Base-by-base conservation (phyloP, 2,113 vertebrate genomes). In the Cynopterus brachyotis region DNA sequence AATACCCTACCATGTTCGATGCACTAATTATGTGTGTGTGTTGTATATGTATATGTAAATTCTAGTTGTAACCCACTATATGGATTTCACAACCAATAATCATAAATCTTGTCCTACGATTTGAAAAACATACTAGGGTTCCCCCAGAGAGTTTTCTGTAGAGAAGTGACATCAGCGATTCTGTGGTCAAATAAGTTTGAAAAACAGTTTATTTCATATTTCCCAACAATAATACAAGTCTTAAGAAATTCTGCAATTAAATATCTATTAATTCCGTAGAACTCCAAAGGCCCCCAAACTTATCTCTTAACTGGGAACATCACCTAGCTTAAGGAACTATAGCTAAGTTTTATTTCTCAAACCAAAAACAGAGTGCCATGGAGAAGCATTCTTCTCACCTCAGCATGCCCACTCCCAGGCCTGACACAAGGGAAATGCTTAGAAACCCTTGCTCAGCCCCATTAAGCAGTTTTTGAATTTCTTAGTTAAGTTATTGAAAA, bases 401-500 rank as follows among this genome's bases (percentile, higher is more conserved):
- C 37, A 53, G 62, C 79, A 55, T 66, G 15, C 22, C 22, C 55
- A 60, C 50, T 47, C 35, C 59, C 47, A 7, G n/a, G 62, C 47
- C 28, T 26, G 37, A 62, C 7, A 84, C 42, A 57, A 45, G 7
- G 24, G 28, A 47, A 37, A 35, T 26, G 13, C 19, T 24, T 69
- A 67, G 59, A n/a, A 91, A 95, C 53, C 72, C 11, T 42, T 11
- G n/a, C 32, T 89, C 82, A 84, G 30, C 5, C 55, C 67, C 30
- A 8, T 10, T 40, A 40, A 72, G 42, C 3, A 24, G 12, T 55
- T 70, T 47, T 89, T 66, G 6, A 72, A 64, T 85, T 92, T 75
- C 82, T 95, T 67, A 72, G 69, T 59, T 85, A 88, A 85, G 64
- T 66, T 86, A 82, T 67, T n/a, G 50, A 81, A 88, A 86, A 86